Evolutionary conservation across 2,888 invertebrate species (phyloP).

Genomic region (Apodemia hepburni): DNA sequence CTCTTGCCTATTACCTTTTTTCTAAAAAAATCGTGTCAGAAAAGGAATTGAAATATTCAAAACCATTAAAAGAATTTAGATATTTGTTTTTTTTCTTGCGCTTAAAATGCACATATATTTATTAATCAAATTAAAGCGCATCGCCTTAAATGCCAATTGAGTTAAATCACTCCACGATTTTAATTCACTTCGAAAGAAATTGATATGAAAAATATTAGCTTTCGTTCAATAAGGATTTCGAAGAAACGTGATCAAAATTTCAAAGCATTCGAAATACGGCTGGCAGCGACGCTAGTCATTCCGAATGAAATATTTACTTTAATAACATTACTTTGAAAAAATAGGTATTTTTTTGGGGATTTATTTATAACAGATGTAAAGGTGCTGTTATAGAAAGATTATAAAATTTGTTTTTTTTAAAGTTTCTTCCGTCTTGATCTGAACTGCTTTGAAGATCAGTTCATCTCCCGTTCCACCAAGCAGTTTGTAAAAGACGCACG

Average conservation of each 20-base stretch:
- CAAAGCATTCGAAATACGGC: constrained; percentile 23
- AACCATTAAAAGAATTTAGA: no score
- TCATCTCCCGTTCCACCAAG: no score
- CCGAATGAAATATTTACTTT: constrained; percentile 11
- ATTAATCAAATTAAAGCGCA: not conserved
- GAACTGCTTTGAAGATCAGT: no score
- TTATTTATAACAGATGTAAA: no score
- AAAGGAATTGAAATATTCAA: no score
- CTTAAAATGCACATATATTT: not conserved
- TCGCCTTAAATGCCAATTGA: constrained; percentile 25
- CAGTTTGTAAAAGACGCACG: no score
- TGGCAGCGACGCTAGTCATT: constrained; percentile 7
- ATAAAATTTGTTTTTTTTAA: not conserved
- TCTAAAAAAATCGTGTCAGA: no score
- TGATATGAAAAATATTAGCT: constrained; percentile 44
- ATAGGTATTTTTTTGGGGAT: not conserved
- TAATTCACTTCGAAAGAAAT: constrained; percentile 42
- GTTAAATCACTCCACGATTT: constrained; percentile 38
- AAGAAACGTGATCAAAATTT: constrained; percentile 40
- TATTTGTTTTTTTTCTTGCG: no score
- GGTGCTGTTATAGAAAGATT: no score
- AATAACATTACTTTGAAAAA: constrained; percentile 1
- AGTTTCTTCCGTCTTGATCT: no score
- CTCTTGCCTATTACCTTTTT: no score
- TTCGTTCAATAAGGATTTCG: constrained; percentile 32